Evolutionary conservation across 1,140 invertebrate genomes (phyloP).

Genomic region (Octopus bimaculoides): DNA sequence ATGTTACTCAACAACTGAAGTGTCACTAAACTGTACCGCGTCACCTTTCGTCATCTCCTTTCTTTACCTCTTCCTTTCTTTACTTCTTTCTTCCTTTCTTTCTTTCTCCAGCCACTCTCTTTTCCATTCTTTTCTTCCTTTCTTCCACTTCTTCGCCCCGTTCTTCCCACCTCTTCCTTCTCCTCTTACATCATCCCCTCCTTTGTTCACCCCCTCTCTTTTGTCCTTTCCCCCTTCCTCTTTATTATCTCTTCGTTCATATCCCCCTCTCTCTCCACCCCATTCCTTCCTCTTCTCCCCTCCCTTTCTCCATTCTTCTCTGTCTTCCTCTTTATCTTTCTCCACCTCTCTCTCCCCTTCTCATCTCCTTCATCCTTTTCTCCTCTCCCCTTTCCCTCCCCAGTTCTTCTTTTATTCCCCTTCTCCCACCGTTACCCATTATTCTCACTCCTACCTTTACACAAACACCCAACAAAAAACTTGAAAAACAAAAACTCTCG

Average conservation of each 20-base stretch:
- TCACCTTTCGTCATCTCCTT: background rate
- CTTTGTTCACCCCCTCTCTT: background rate
- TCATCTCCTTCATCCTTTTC: background rate
- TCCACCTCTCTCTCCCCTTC: background rate
- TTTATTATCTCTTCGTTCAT: slow-evolving; percentile 16
- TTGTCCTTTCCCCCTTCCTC: slow-evolving; percentile 10
- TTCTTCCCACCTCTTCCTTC: background rate
- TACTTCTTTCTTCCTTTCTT: background rate
- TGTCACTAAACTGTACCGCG: background rate
- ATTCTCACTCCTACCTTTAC: no score
- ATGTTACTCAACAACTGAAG: no score
- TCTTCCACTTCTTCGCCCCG: background rate
- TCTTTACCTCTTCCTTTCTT: background rate
- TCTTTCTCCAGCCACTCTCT: background rate
- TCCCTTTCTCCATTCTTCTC: slow-evolving; percentile 8
- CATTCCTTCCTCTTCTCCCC: background rate
- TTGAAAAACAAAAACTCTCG: no score
- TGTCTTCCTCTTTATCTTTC: background rate
- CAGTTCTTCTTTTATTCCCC: background rate
- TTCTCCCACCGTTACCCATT: background rate
- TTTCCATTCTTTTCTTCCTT: background rate
- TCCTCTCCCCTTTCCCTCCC: background rate
- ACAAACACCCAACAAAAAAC: no score
- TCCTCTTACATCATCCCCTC: background rate
- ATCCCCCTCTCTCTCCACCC: background rate